These are phyloP conservation scores for Oriolus oriolus DNA, from an alignment of 2,113 vertebrate genomes.

Conservation along the genomic window DNA sequence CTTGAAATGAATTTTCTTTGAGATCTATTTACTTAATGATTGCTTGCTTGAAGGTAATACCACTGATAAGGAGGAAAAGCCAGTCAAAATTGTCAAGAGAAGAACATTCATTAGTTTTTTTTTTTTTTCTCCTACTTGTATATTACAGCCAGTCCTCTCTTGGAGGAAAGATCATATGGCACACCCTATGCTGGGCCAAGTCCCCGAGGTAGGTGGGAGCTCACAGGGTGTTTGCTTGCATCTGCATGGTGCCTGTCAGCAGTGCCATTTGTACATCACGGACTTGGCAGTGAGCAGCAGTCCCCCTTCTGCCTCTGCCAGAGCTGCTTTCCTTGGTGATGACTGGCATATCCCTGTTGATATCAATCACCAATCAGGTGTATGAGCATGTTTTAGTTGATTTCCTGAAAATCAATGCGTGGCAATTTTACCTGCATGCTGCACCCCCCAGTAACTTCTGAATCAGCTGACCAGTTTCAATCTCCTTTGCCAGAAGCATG, in stretches of 20 bases:
- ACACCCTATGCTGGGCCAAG: background rate
- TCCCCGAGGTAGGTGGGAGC: background rate
- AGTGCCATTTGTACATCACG: background rate
- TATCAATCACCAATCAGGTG: background rate
- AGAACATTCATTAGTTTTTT: background rate
- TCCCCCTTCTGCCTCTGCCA: background rate
- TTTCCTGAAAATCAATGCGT: background rate
- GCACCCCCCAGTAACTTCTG: background rate
- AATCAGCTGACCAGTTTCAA: background rate
- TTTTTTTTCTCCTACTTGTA: background rate
- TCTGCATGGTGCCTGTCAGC: background rate
- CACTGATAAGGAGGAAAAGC: slow-evolving; percentile 25
- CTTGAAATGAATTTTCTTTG: slow-evolving; percentile 60
- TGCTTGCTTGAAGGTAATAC: slow-evolving; percentile 59
- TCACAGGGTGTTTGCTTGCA: background rate
- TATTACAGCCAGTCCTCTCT: background rate
- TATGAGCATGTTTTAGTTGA: background rate
- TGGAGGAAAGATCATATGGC: background rate
- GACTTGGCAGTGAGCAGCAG: background rate
- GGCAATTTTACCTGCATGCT: background rate
- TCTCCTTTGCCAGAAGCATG: background rate
- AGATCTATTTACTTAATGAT: slow-evolving; percentile 61
- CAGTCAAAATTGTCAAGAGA: background rate
- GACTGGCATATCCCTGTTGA: background rate
- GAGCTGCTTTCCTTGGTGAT: background rate